Conservation (phyloP, 2,888 invertebrate genomes). For the Tetrapedia diversipes region DNA sequence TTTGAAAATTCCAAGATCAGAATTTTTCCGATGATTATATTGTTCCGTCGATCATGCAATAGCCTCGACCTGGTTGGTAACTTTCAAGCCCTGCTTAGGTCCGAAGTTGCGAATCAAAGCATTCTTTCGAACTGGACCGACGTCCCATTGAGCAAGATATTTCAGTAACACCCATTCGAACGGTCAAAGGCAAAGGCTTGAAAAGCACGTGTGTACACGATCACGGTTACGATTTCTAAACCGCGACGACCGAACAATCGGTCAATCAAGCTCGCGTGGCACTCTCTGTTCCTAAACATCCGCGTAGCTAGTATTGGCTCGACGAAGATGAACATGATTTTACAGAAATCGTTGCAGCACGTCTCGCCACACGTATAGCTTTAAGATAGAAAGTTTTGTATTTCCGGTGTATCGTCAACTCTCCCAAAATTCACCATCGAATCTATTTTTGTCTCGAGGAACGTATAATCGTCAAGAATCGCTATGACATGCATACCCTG, state of each 20-base stretch:
- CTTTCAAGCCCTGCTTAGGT: conserved; percentile 50
- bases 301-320: too few species aligned
- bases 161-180: neutral
- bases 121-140: neutral
- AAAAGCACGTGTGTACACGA: neutral
- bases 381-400: conserved; percentile 27
- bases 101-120: conserved; percentile 46
- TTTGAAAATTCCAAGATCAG: too few species aligned
- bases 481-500: conserved; percentile 18
- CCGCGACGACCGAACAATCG: neutral
- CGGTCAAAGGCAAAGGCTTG: neutral
- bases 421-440: conserved; percentile 25
- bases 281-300: neutral
- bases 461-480: conserved; percentile 36
- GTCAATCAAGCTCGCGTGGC: neutral
- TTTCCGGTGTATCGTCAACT: neutral
- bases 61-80: conserved; percentile 68
- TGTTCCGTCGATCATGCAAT: conserved; percentile 54
- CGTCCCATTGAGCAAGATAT: neutral
- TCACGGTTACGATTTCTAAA: neutral
- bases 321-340: neutral
- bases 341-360: neutral
- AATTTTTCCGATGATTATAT: too few species aligned
- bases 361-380: too few species aligned
- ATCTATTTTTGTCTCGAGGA: conserved; percentile 23